These are phyloP conservation scores for Perca fluviatilis DNA, from an alignment of 2,113 vertebrate species.

Conservation along the genomic window DNA sequence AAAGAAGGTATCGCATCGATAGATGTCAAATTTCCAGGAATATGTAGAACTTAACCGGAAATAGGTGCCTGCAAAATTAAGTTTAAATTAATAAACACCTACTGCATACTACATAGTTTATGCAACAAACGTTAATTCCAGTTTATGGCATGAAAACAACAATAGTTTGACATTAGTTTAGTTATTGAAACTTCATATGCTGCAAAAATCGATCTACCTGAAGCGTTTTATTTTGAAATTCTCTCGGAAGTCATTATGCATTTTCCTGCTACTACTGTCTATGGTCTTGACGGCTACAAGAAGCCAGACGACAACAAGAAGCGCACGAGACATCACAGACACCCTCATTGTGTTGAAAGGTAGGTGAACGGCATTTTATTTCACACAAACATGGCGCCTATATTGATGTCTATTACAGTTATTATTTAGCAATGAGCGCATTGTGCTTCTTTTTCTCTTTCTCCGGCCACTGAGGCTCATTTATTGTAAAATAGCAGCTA, in stretches of 20 bases:
- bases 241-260: conserved; percentile 1
- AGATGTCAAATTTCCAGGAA: accelerated
- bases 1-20: not conserved
- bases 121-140: accelerated
- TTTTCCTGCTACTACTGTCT: not conserved
- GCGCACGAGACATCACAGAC: conserved; percentile 41
- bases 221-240: conserved; percentile 25
- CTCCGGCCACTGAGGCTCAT: not conserved
- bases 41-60: not conserved
- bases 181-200: not conserved
- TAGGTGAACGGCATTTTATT: not conserved
- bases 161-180: no score
- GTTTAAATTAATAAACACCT: not conserved
- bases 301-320: conserved; percentile 66
- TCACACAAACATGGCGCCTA: not conserved
- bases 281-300: not conserved
- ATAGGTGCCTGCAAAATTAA: not conserved
- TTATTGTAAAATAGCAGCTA: not conserved
- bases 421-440: no score
- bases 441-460: not conserved
- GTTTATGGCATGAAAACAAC: no score
- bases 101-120: no score
- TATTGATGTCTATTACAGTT: accelerated
- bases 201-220: no score
- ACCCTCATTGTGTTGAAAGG: conserved; percentile 22